Evolutionary conservation across 2,888 invertebrate species (phyloP), one percentile per base, ranked within the genome.

Genomic region (Protula sp.): DNA sequence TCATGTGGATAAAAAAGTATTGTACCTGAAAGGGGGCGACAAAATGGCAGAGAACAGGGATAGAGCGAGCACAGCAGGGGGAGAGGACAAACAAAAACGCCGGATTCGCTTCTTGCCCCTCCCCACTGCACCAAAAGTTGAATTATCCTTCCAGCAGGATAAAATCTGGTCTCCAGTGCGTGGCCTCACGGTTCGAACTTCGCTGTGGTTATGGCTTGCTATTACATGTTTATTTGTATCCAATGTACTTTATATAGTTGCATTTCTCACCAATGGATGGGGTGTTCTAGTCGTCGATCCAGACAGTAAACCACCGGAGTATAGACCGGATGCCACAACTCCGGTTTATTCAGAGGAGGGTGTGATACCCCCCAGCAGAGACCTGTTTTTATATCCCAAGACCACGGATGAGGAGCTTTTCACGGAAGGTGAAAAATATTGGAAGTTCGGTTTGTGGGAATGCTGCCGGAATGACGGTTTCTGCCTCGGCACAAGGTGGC

Each of bases 391-490:
- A n/a, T 19, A 38, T 14, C 38, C 9, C 9, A 38, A 38, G 9
- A 9, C 9, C 9, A 38, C 38, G 9, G 9, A 9, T 14, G 38
- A 38, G 19, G 38, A 19, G 19, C 9, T 38, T 9, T 38, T 38
- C 38, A 38, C 19, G 38, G 38, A 38, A 38, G 19, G 19, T 38
- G 38, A 38, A 19, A 38, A 47, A n/a, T 55, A 54, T 30, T 67
- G 67, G 67, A 47, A 60, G 26, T 63, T 67, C 45, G 67, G 67
- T 5, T 54, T 67, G 9, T 67, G 67, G 67, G 60, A 63, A 54
- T 61, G 62, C 57, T 67, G 67, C 30, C 58, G 67, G 14, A 55
- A 60, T 22, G 63, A 66, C 30, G 63, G 63, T 9, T 31, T 63
- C 14, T 67, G 67, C 47, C 53, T 66, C 2, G 67, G 67, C 5